These are phyloP conservation scores for Prunella himalayana DNA, from an alignment of 2,113 vertebrate genomes.

Conservation along the genomic window DNA sequence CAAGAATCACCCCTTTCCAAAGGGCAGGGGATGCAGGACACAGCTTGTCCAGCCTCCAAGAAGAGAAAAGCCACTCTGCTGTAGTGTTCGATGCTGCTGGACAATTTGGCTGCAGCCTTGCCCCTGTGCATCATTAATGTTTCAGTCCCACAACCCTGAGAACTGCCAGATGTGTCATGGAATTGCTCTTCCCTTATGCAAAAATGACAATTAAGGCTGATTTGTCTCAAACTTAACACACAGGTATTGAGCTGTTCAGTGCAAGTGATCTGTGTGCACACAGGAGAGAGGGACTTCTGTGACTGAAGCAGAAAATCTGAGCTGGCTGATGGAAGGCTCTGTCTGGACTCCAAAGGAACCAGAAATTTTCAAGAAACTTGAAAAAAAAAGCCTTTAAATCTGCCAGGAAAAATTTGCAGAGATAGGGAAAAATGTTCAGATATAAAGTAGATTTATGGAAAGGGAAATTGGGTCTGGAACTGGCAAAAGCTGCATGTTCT, in stretches of 20 bases:
- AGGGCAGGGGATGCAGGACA: neutral
- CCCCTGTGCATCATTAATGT: too few relatives aligned
- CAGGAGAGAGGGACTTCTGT: neutral
- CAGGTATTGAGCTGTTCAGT: neutral
- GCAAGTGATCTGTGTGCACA: neutral
- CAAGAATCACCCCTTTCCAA: neutral
- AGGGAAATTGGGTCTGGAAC: neutral
- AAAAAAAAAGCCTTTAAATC: neutral
- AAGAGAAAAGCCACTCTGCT: neutral
- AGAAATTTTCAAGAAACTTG: neutral
- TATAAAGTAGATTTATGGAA: neutral
- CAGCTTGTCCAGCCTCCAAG: neutral
- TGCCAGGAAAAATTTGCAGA: neutral
- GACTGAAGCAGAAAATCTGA: neutral
- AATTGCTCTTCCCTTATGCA: neutral
- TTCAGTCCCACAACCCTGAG: neutral
- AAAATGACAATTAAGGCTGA: neutral
- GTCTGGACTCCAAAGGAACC: neutral
- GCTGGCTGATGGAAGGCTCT: neutral
- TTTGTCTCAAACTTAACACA: neutral
- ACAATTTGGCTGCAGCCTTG: neutral
- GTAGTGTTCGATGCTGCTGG: fast-evolving
- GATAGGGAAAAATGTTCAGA: neutral
- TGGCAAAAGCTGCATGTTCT: neutral
- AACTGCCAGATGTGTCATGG: neutral